phyloP scores from a whole-genome alignment of 1,140 invertebrate species.

The Tenebrio molitor region DNA sequence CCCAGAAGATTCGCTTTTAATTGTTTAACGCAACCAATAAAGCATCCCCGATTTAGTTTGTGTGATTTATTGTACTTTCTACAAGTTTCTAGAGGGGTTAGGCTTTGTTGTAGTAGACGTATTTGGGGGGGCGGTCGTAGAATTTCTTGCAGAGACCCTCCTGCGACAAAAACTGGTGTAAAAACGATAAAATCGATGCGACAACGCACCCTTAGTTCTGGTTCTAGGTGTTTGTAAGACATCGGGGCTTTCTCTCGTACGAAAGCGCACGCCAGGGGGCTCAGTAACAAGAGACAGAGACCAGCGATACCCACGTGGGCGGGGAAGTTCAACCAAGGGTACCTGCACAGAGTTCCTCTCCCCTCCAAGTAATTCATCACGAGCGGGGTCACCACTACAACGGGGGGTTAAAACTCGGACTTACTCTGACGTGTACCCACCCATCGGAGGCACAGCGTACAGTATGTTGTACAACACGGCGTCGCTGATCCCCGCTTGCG shows the following conservation, averaged over 20 bases:
- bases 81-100: too few relatives aligned
- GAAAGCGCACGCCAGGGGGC: constrained; percentile 84
- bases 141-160: constrained; percentile 67
- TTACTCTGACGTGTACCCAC: constrained; percentile 69
- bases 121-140: constrained; percentile 63
- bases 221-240: constrained; percentile 71
- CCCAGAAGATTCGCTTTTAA: constrained; percentile 57
- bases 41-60: background rate
- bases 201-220: constrained; percentile 68
- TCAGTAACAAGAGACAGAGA: constrained; percentile 80
- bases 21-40: constrained; percentile 16
- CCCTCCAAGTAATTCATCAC: constrained; percentile 76
- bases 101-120: constrained; percentile 75
- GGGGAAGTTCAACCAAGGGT: constrained; percentile 71
- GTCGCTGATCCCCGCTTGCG: constrained; percentile 83
- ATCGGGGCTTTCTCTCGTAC: constrained; percentile 82
- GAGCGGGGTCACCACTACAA: constrained; percentile 75
- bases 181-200: background rate
- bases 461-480: constrained; percentile 83
- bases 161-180: constrained; percentile 52
- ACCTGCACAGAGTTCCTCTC: constrained; percentile 67
- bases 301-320: constrained; percentile 79
- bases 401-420: background rate
- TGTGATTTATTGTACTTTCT: too few relatives aligned
- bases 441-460: constrained; percentile 91